phyloP scores from a whole-genome alignment of 2,113 vertebrate genomes.

The Taxidea taxus region DNA sequence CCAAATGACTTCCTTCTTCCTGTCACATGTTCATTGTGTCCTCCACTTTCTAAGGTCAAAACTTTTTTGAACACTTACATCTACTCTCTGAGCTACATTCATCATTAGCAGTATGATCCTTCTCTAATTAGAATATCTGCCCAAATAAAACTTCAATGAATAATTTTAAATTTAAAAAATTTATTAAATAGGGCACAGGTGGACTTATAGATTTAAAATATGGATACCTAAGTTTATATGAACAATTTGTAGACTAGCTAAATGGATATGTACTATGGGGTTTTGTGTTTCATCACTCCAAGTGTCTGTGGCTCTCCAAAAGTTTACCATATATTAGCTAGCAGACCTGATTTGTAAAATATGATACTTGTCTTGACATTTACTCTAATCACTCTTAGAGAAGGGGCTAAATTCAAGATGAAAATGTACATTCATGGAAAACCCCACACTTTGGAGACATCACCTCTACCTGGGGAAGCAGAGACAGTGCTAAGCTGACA shows the following conservation, averaged over 20 bases:
- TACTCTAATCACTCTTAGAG: neutral
- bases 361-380: neutral
- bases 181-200: neutral
- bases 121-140: slow-evolving; percentile 2
- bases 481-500: neutral
- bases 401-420: neutral
- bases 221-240: neutral
- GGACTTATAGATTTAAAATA: neutral
- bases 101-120: neutral
- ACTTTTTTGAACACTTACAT: neutral
- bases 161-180: neutral
- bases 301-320: neutral
- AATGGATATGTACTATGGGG: neutral
- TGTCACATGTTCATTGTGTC: neutral
- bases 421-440: neutral
- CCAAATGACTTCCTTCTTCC: slow-evolving; percentile 27
- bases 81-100: neutral
- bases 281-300: neutral
- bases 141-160: neutral
- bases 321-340: neutral
- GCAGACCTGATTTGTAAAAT: neutral
- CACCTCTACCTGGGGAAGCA: neutral
- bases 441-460: neutral
- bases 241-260: neutral
- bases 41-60: slow-evolving; percentile 6